Base-by-base conservation (phyloP, 2,888 invertebrate species). In the Liopterus haemorrhoidalis region DNA sequence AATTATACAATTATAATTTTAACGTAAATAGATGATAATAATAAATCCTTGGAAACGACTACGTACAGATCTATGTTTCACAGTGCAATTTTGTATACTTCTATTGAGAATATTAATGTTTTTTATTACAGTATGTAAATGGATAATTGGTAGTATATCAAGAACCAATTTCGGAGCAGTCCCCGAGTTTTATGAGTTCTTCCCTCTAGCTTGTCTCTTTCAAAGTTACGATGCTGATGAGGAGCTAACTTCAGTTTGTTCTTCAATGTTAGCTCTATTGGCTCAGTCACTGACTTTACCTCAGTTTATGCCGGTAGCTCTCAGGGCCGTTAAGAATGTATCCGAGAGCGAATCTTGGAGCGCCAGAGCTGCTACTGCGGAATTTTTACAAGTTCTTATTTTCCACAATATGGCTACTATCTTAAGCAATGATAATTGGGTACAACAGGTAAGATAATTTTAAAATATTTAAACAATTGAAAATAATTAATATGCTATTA, bases 221-320 rank as follows among this genome's bases (percentile, higher is more conserved):
- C 85, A 87, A 59, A 85, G 82, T 55, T 84, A 84, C 55, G 83
- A 85, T 54, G 75, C 76, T 12, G 87, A 89, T 62, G 84, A 85
- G 52, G 89, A 90, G 65, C 66, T 91, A 51, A 74, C 77, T 12
- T 74, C 75, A 48, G 72, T 77, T 22, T 85, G 87, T 55, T 74
- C 76, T 28, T 70, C 73, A 37, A 74, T 84, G 46, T 67, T 91
- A 20, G 82, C 83, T 1, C 72, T 77, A 32, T 69, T 89, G 15
- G 80, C 85, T 2, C 79, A 82, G 49, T 73, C 79, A 1, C 64
- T 79, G 24, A 75, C 82, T 48, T 61, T 73, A 4, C 69, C 76
- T 4, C 63, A 70, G 8, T 70, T 77, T 56, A 74, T 87, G 62
- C 74, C 78, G 43, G 59, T 64, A 9, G 79, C 78, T 1, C 62